phyloP scores from a whole-genome alignment of 2,888 invertebrate genomes.

The Drosophila leonis region DNA sequence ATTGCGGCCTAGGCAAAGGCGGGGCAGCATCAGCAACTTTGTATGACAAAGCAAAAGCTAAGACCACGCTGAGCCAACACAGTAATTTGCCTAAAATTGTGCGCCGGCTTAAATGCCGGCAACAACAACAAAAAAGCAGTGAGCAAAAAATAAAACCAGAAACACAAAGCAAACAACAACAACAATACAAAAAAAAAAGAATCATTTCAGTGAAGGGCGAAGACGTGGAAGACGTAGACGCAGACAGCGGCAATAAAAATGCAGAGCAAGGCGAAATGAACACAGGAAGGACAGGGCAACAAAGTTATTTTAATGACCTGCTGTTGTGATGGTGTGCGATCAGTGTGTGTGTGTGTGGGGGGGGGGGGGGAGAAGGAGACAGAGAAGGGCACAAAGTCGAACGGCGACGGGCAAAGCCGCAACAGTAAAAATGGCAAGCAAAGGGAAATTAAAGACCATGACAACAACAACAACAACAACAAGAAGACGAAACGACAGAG shows the following conservation, averaged over 20 bases:
- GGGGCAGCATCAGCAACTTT: slow-evolving; percentile 49
- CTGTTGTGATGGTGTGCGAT: slow-evolving; percentile 31
- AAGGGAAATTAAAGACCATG: slow-evolving; percentile 59
- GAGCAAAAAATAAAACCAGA: slow-evolving; percentile 27
- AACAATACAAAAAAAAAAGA: slow-evolving; percentile 30
- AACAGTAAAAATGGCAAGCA: slow-evolving; percentile 60
- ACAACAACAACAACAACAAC: slow-evolving; percentile 46
- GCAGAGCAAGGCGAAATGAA: slow-evolving; percentile 58
- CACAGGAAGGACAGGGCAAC: slow-evolving; percentile 75
- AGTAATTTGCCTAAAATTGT: slow-evolving; percentile 69
- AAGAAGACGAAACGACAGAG: not conserved
- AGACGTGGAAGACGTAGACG: slow-evolving; percentile 44
- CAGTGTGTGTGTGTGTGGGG: not conserved
- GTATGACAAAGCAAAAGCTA: slow-evolving; percentile 62
- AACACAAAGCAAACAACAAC: slow-evolving; percentile 27
- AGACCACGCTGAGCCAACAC: slow-evolving; percentile 51
- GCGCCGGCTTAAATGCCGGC: slow-evolving; percentile 66
- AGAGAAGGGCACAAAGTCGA: slow-evolving; percentile 37
- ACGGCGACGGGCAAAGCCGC: slow-evolving; percentile 53
- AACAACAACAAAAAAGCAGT: slow-evolving; percentile 21
- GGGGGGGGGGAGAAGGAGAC: not conserved
- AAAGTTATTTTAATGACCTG: slow-evolving; percentile 80
- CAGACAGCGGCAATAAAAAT: slow-evolving; percentile 67
- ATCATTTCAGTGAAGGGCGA: slow-evolving; percentile 56
- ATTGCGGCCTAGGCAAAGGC: slow-evolving; percentile 25